These are phyloP conservation scores for Peromyscus leucopus DNA, from an alignment of 2,113 vertebrate species.

Conservation along the genomic window DNA sequence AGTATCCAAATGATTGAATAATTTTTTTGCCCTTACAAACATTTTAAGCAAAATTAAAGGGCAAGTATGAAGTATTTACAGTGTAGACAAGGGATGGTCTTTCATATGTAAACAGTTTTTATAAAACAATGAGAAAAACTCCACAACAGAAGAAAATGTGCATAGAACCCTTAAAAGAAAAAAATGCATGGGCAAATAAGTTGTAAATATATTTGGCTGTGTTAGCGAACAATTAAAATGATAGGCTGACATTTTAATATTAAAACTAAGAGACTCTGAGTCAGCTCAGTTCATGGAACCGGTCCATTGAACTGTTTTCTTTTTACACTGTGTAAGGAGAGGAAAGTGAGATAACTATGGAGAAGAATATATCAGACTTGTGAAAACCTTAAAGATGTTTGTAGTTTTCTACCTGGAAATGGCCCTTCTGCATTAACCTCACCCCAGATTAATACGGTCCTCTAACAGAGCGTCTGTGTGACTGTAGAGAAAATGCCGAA, in stretches of 20 bases:
- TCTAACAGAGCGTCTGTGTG: rapidly evolving
- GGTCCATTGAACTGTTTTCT: background rate
- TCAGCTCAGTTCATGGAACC: background rate
- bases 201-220: background rate
- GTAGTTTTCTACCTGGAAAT: background rate
- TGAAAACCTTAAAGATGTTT: background rate
- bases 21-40: background rate
- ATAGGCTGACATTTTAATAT: too few species aligned
- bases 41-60: background rate
- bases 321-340: background rate
- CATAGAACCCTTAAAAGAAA: background rate
- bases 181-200: background rate
- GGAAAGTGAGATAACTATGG: background rate
- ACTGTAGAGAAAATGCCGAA: rapidly evolving
- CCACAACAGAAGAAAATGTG: background rate
- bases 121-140: conserved; percentile 41
- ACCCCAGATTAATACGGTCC: background rate
- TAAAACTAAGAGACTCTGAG: background rate
- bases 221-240: background rate
- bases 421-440: too few species aligned
- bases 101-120: conserved; percentile 52
- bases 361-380: background rate
- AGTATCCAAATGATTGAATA: background rate
- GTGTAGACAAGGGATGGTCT: background rate
- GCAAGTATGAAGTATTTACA: background rate